A percentile compares a stretch with the other conserved stretches of the same genome.
Evolutionary conservation across 2,888 invertebrate genomes (phyloP).

Genomic region (Altica lythri): DNA sequence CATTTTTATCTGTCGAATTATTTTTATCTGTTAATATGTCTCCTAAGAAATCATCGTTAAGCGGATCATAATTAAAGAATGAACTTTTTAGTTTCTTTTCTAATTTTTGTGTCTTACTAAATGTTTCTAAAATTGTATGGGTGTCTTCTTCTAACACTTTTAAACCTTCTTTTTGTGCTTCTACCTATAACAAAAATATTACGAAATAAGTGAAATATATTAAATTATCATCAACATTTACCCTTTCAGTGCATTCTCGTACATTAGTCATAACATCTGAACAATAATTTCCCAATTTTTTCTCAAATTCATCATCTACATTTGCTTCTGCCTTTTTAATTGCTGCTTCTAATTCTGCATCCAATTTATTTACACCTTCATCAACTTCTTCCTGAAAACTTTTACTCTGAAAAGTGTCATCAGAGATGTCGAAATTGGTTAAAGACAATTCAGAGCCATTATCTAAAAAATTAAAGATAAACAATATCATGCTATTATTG

Average conservation of each 20-base stretch:
- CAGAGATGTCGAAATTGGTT: constrained; percentile 14
- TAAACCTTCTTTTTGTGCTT: constrained; percentile 61
- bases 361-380: constrained; percentile 34
- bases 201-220: no score
- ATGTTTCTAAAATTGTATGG: constrained; percentile 59
- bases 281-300: constrained; percentile 47
- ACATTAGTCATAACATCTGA: constrained; percentile 46
- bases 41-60: constrained; percentile 49
- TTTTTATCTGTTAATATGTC: constrained; percentile 42
- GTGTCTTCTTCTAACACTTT: constrained; percentile 58
- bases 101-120: constrained; percentile 61
- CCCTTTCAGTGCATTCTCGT: constrained; percentile 36
- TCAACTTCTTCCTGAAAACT: constrained; percentile 20
- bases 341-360: constrained; percentile 38
- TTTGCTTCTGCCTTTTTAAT: constrained; percentile 44
- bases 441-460: constrained; percentile 25
- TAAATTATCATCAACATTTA: no score
- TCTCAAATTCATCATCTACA: constrained; percentile 43
- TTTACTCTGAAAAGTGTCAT: constrained; percentile 19
- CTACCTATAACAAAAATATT: constrained; percentile 53
- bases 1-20: constrained; percentile 39
- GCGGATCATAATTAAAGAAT: constrained; percentile 36
- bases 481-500: no score
- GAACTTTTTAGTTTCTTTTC: constrained; percentile 57
- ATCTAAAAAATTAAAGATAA: no score